Evolutionary conservation across 1,140 invertebrate species (phyloP), one percentile per base, ranked within the genome.

Genomic region (Drepana arcuata): DNA sequence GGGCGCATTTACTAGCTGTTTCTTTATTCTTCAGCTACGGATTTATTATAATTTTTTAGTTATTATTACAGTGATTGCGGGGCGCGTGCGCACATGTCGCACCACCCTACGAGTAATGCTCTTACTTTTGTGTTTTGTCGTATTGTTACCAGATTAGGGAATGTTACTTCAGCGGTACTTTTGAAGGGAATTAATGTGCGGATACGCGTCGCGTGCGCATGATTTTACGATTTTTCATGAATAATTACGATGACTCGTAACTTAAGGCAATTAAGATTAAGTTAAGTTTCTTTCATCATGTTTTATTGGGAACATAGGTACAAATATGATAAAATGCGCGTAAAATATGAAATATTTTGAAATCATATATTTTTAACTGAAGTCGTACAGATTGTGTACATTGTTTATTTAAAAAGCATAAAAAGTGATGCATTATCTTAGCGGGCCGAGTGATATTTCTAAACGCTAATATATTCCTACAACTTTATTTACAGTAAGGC

Each of bases 31-130:
- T 81, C 77, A 75, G 65, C 72, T n/a, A n/a, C 70, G 73, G 71
- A 79, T 81, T 81, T 81, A 81, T 81, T 81, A 81, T 81, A 79
- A 79, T 81, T 81, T 78, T 79, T 49, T 79, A 79, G 72, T 74
- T 81, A 81, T 79, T 79, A 81, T 81, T 81, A 81, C 73, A 71
- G 56, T 69, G 72, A 77, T 79, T 77, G 68, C 63, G 38, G 56
- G 41, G 44, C 44, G 77, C 73, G 73, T 77, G 77, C 77, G 73
- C 77, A 81, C 69, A 75, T 81, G 73, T 65, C 77, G 61, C 56
- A 26, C 24, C 24, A 26, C 24, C 24, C 24, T 10, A 7, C 4
- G 40, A 39, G 61, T 70, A 79, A 79, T 72, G 66, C 74, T 74
- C 68, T 71, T 78, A 74, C 71, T 55, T 70, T 66, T 62, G 59